Evolutionary conservation across 2,113 vertebrate species (phyloP), one percentile per base, ranked within the genome.

Genomic region (Asarcornis scutulata): DNA sequence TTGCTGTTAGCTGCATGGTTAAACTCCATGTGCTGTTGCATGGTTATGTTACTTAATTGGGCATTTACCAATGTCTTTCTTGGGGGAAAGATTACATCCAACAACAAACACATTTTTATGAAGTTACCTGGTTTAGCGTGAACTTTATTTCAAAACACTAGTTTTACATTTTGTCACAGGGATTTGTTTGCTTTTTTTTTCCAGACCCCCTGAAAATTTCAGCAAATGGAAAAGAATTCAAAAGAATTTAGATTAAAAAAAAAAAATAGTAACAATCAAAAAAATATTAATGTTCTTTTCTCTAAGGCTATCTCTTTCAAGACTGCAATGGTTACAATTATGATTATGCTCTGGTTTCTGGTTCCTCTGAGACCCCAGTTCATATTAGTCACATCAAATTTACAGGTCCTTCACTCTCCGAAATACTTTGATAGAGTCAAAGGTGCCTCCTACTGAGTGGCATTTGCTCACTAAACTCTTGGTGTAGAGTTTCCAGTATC

Each of bases 151-250:
- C 93, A 91, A 96, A 93, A 88, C 92, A 38, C 7, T 68, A 95
- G 91, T 96, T 77, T 90, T 91, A 80, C 91, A 83, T 94, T 95
- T 40, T 97, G 96, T 98, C 96, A 98, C 97, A 96, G 97, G 97
- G 97, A 98, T 83, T 97, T 97, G 97, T 96, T 97, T 98, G 98
- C 97, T 98, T 98, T 98, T 96, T 96, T 97, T 97, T 98, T 98
- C 97, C 98, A 98, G 98, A 98, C 97, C 95, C 98, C 98, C 98
- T 98, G 98, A 98, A 97, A 98, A 97, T 75, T 97, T 95, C 98
- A 98, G 95, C 97, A 97, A 97, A 97, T 98, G 98, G 97, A 98
- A 98, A 98, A 97, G 98, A 98, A 97, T 98, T 97, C 97, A 97
- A 98, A 98, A 98, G 98, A 98, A 98, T 98, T 98, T 97, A 97